Base-by-base conservation (phyloP, 1,140 invertebrate species). In the Drosophila leontia region DNA sequence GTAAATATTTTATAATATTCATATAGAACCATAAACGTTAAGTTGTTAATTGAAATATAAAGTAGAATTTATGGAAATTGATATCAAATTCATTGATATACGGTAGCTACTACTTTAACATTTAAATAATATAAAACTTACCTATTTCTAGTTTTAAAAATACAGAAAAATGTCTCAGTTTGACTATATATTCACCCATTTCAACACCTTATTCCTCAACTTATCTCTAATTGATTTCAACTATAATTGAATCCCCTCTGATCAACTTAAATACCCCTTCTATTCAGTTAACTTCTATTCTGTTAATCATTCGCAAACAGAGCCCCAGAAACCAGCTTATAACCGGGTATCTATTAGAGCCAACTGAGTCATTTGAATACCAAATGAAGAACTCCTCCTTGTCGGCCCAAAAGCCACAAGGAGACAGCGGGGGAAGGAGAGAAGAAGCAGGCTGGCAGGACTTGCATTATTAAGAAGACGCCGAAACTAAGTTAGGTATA, bases 401-500 rank as follows among this genome's bases (percentile, higher is more conserved):
- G 29, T n/a, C 12, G 29, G 11, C 57, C 48, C n/a, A 15, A 6
- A 29, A 61, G 29, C 44, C 45, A 37, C 61, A 69, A 67, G 61
- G n/a, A 69, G 19, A 3, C 35, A n/a, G 37, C 13, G 26, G 9
- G 26, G 15, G 4, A 7, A 0, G 8, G 26, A n/a, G 15, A 26
- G 12, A 50, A 13, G 19, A n/a, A 42, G 11, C 32, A 7, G 39
- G 12, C 48, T 0, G 35, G 19, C 19, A 56, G 35, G 53, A 15
- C 37, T 53, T 68, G 48, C 67, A 70, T 70, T 70, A 70, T 70
- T 70, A 70, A 68, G 67, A 68, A 70, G 26, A 45, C 39, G 63
- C 48, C 63, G 37, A 70, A 70, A 70, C 67, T 68, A 70, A 70
- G 67, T 70, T 70, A 68, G 32, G 67, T 70, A 68, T 70, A 70